phyloP scores from a whole-genome alignment of 2,888 invertebrate genomes.

The Cantharis flavilabris region DNA sequence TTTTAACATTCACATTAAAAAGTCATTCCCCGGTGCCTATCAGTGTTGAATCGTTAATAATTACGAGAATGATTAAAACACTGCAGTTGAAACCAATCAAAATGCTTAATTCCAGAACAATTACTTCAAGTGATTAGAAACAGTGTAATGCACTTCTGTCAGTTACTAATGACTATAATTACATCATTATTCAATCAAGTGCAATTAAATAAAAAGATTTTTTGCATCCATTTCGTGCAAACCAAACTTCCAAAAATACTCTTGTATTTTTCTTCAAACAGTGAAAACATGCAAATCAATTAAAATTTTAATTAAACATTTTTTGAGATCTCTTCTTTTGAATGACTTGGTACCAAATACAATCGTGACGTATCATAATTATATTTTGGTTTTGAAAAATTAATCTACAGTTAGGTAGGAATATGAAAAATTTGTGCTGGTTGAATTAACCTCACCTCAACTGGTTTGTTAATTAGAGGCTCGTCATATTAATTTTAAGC shows the following conservation, averaged over 20 bases:
- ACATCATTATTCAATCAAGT: not conserved
- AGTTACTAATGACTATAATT: not conserved
- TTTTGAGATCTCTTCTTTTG: not conserved
- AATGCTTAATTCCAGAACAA: not conserved
- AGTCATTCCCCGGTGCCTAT: not conserved
- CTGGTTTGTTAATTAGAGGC: conserved; percentile 14
- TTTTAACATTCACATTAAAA: not conserved
- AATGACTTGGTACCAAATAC: not conserved
- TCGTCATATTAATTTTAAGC: conserved; percentile 15
- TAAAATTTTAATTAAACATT: not conserved
- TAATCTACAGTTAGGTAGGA: not conserved
- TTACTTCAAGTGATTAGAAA: not conserved
- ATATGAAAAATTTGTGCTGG: not conserved
- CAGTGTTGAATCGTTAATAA: not conserved
- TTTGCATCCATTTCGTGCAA: not conserved
- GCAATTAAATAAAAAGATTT: not conserved
- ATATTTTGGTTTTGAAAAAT: not conserved
- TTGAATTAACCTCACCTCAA: conserved; percentile 17
- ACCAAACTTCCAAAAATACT: not conserved
- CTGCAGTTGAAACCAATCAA: not conserved
- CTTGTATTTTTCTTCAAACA: not conserved
- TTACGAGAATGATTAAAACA: not conserved
- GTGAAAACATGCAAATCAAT: not conserved
- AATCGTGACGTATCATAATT: not conserved
- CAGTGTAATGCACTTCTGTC: not conserved